phyloP scores from a whole-genome alignment of 2,888 invertebrate genomes.

The Nycteola revayana region DNA sequence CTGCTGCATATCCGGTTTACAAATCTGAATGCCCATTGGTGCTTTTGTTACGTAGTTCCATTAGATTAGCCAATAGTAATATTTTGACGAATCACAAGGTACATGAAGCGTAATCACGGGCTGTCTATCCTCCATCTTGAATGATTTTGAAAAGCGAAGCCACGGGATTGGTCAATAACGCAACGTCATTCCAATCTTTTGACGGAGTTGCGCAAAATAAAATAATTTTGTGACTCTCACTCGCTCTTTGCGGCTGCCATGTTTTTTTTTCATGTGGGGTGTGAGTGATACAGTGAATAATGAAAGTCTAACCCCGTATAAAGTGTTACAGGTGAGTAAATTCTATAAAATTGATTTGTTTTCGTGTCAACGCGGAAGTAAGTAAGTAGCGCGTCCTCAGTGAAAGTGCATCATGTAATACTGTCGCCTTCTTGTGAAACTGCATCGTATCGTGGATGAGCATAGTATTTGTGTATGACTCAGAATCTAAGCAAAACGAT shows the following conservation, averaged over 20 bases:
- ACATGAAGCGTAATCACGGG: constrained; percentile 45
- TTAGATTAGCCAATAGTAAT: constrained; percentile 47
- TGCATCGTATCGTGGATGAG: constrained; percentile 59
- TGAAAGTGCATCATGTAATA: constrained; percentile 83
- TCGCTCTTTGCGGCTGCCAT: constrained; percentile 84
- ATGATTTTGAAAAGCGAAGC: constrained; percentile 54
- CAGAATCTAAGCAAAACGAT: constrained; percentile 42
- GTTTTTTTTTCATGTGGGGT: constrained; percentile 89
- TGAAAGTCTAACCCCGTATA: constrained; percentile 74
- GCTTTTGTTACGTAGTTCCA: constrained; percentile 12
- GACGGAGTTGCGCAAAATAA: constrained; percentile 79
- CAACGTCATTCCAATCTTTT: constrained; percentile 70
- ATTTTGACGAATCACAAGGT: constrained; percentile 57
- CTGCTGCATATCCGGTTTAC: constrained; percentile 40
- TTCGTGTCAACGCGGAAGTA: constrained; percentile 58
- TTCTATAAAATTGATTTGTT: constrained; percentile 41
- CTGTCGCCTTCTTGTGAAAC: constrained; percentile 77
- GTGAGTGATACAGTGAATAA: constrained; percentile 75
- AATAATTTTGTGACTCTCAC: constrained; percentile 65
- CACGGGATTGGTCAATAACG: constrained; percentile 59
- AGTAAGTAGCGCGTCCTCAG: constrained; percentile 55
- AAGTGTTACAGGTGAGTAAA: constrained; percentile 70
- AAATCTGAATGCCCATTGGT: constrained; percentile 44
- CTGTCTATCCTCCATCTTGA: constrained; percentile 60
- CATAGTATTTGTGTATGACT: constrained; percentile 45